Conservation (phyloP, 2,797 vertebrate species). For the Centropyge bicolor region DNA sequence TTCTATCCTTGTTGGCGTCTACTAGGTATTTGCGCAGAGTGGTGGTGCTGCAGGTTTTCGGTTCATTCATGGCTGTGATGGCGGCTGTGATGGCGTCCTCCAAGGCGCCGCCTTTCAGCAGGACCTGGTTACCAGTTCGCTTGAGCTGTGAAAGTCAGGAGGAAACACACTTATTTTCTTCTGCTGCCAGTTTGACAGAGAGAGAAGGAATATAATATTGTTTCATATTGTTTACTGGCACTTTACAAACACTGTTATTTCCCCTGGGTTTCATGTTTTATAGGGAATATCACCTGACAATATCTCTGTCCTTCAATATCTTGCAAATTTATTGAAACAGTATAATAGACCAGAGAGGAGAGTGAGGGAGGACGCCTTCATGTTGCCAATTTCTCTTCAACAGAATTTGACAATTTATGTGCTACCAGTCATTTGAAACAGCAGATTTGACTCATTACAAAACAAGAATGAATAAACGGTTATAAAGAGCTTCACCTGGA, state of each 20-base stretch:
- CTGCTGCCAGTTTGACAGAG: too few relatives aligned
- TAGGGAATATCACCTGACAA: not conserved
- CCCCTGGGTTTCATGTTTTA: not conserved
- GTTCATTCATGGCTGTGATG: slow-evolving; percentile 99
- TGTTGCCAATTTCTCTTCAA: not conserved
- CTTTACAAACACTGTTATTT: not conserved
- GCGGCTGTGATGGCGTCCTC: slow-evolving; percentile 96
- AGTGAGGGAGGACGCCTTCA: not conserved
- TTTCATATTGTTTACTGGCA: not conserved
- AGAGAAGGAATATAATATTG: too few relatives aligned
- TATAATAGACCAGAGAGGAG: slow-evolving; percentile 1
- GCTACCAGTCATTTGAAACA: not conserved
- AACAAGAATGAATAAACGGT: not conserved
- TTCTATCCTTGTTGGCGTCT: slow-evolving; percentile 93
- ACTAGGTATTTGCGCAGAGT: slow-evolving; percentile 93
- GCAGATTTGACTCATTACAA: not conserved
- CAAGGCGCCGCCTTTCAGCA: slow-evolving; percentile 90
- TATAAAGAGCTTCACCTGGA: slow-evolving; percentile 88
- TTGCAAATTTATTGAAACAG: not conserved
- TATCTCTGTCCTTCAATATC: not conserved
- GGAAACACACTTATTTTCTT: not conserved
- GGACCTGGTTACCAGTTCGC: slow-evolving; percentile 92
- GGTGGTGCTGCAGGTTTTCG: slow-evolving; percentile 97
- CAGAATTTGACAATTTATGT: not conserved
- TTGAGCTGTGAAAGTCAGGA: slow-evolving; percentile 88